phyloP scores from a whole-genome alignment of 2,888 invertebrate genomes.

The Lacanobia oleracea region DNA sequence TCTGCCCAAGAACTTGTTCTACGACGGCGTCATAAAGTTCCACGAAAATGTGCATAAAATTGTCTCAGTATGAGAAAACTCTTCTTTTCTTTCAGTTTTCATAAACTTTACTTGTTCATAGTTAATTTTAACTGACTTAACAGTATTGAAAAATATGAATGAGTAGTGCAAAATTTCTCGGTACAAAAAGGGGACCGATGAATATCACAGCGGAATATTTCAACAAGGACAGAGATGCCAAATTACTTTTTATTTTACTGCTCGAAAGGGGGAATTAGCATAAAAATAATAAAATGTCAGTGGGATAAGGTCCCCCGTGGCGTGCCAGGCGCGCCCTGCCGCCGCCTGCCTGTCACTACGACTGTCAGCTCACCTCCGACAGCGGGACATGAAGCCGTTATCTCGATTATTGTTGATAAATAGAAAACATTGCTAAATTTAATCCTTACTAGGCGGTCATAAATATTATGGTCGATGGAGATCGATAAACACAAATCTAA shows the following conservation, averaged over 20 bases:
- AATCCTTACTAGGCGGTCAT: constrained; percentile 30
- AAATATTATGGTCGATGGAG: constrained; percentile 4
- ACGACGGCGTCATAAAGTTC: constrained; percentile 41
- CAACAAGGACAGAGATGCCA: constrained; percentile 66
- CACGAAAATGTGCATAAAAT: constrained; percentile 27
- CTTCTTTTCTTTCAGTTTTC: neutral
- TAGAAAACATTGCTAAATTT: constrained; percentile 51
- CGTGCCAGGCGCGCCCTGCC: constrained; percentile 70
- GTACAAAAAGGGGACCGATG: constrained; percentile 4
- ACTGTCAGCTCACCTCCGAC: constrained; percentile 75
- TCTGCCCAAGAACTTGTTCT: constrained; percentile 33
- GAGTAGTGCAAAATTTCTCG: constrained; percentile 18
- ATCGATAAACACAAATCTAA: constrained; percentile 31
- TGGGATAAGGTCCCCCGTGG: constrained; percentile 77
- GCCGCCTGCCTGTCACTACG: constrained; percentile 80
- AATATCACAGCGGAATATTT: constrained; percentile 48
- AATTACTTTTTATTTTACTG: constrained; percentile 78
- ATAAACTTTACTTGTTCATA: neutral
- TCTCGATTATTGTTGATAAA: constrained; percentile 68
- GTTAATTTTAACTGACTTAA: neutral
- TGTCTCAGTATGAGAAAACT: constrained; percentile 1
- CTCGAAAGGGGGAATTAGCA: constrained; percentile 81
- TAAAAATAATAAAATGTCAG: constrained; percentile 87
- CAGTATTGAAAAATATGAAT: constrained; percentile 7
- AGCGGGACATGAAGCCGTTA: constrained; percentile 70